Evolutionary conservation across 2,888 invertebrate genomes (phyloP), one percentile per base, ranked within the genome.

Genomic region (Hecatera dysodea): DNA sequence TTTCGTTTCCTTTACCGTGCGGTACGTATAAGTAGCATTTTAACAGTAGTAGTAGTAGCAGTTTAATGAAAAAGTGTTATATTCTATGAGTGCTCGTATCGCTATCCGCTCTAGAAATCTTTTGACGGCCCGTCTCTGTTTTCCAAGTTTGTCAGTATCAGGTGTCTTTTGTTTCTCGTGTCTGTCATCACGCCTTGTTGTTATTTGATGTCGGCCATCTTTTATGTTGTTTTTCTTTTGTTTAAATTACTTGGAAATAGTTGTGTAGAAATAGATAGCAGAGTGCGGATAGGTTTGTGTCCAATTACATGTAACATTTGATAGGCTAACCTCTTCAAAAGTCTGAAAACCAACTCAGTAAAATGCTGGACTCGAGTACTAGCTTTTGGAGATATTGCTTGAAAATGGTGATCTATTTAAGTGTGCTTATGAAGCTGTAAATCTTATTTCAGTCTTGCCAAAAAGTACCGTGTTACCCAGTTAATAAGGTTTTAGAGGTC

Each of bases 101-200:
- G 85, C 87, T 90, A 83, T 73, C 78, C 89, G 90, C 87, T 90
- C 90, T 89, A 86, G 75, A 89, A 85, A 87, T 78, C 83, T 85
- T 83, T 81, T 83, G 86, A 83, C 85, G 75, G 61, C 53, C 27
- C 64, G 82, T 83, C 81, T 78, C 80, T 73, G 83, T 72, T 80
- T 80, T 78, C 71, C 36, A 76, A 67, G 66, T 74, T 70, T 80
- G 78, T 77, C 67, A 66, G 72, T 89, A 78, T 90, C 86, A 76
- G 24, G 71, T 90, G 75, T 84, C 90, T 84, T 84, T 88, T 87
- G 88, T 87, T 82, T 81, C 75, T 67, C 36, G 59, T 42, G 57
- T 67, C 66, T 83, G 67, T 72, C 75, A 78, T 68, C 66, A 63
- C 46, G 63, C 27, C 63, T 69, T 52, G 64, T 22, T 66, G 81